Evolutionary conservation across 2,888 invertebrate species (phyloP).

Genomic region (Hemaris fuciformis): DNA sequence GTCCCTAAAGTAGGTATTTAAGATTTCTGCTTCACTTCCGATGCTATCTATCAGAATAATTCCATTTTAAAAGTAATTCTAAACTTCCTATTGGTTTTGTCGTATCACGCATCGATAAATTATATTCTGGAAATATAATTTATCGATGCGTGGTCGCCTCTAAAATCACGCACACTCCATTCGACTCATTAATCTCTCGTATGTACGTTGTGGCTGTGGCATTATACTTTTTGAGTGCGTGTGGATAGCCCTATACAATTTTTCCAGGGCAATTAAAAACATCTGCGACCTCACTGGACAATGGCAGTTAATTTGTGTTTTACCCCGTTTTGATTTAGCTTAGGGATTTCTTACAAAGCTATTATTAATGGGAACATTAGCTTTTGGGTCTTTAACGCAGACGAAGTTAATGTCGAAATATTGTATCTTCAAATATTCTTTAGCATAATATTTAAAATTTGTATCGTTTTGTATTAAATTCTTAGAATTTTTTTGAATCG

Average conservation of each 20-base stretch:
- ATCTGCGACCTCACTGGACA: slow-evolving; percentile 29
- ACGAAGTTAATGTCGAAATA: no score
- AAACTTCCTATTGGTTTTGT: no score
- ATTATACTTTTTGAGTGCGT: slow-evolving; percentile 15
- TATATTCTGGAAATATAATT: background rate
- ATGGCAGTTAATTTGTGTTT: slow-evolving; percentile 16
- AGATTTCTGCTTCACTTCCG: no score
- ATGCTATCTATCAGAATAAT: no score
- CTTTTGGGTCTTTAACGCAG: no score
- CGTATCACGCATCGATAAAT: no score
- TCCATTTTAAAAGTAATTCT: no score
- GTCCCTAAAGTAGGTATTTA: no score
- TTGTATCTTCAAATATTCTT: no score
- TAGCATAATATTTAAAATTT: no score
- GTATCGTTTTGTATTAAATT: no score
- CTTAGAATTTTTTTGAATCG: no score
- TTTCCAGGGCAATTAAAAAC: slow-evolving; percentile 46
- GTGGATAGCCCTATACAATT: slow-evolving; percentile 15
- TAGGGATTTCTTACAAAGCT: background rate
- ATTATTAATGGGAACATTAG: background rate
- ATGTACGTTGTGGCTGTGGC: slow-evolving; percentile 11
- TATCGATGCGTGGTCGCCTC: background rate
- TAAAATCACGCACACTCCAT: slow-evolving; percentile 1
- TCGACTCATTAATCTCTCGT: slow-evolving; percentile 24
- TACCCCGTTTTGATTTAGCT: background rate